These are phyloP conservation scores for Apamea crenata DNA, from an alignment of 2,888 invertebrate species.

Conservation along the genomic window DNA sequence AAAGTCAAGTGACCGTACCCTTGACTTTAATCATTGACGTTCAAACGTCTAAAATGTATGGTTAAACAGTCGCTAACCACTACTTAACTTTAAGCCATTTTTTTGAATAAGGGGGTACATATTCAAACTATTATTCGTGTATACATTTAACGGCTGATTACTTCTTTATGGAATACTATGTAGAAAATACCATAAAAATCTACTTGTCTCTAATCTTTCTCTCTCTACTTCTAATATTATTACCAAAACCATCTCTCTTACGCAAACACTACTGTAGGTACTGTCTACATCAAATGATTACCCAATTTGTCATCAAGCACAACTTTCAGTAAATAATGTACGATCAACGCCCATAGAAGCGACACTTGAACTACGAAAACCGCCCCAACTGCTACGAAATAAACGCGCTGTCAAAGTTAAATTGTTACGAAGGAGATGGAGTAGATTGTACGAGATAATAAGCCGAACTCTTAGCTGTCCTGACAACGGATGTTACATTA, in stretches of 20 bases:
- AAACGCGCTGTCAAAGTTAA: background rate
- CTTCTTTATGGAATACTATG: background rate
- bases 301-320: slow-evolving; percentile 40
- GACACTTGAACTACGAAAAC: background rate
- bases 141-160: no score
- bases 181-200: slow-evolving; percentile 28
- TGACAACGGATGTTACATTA: slow-evolving; percentile 73
- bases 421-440: background rate
- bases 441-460: slow-evolving; percentile 30
- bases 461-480: slow-evolving; percentile 52
- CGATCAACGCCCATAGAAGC: background rate
- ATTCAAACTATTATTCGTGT: no score
- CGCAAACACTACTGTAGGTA: slow-evolving; percentile 26
- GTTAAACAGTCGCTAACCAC: no score
- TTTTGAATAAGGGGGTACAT: no score
- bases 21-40: no score
- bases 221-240: slow-evolving; percentile 37
- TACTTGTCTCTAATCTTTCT: background rate
- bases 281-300: slow-evolving; percentile 30
- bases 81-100: no score
- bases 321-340: slow-evolving; percentile 46
- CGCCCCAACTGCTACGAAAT: background rate
- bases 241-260: slow-evolving; percentile 36
- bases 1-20: no score
- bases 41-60: no score